Evolutionary conservation across 2,888 invertebrate genomes (phyloP), one percentile per base, ranked within the genome.

Genomic region (Liopterus haemorrhoidalis): DNA sequence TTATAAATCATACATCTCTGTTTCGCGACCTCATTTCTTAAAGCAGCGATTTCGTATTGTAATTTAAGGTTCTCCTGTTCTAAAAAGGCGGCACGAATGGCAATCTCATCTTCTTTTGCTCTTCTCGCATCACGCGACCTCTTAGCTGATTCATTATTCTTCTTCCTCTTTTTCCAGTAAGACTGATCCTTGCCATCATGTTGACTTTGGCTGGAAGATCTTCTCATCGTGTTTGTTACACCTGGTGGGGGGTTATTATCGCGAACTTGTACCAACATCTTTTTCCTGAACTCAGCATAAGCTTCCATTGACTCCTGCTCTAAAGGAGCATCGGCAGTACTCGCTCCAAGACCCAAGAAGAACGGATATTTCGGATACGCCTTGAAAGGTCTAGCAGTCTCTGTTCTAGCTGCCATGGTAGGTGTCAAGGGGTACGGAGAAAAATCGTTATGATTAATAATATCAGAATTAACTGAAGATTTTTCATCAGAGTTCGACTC

Each of bases 111-210:
- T 64, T 96, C 95, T 57, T 94, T 88, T 30, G 86, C 80, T 55
- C 92, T 75, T 46, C 96, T 73, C 1, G 91, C 81, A 59, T 96
- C 95, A 2, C 96, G 74, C 0, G 93, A 94, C 55, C 92, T 77
- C 67, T 96, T 96, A 0, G 96, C 96, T 0, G 96, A 95, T 51
- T 85, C 88, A 64, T 96, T 96, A 66, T 96, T 96, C 62, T 91
- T 89, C 52, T 86, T 78, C 6, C 95, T 71, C 43, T 92, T 78
- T 57, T 89, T 91, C 71, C 85, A 84, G 63, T 96, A 96, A 0
- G 85, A 80, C 2, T 85, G 85, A 62, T 93, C 91, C 57, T 86
- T 75, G 42, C 52, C 51, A 31, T 48, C 58, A 37, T 58, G 53
- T 28, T 69, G 8, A 71, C 70, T 58, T 11, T 56, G 56, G 24